Base-by-base conservation (phyloP, 2,888 invertebrate species). In the Stenchaetothrips biformis region DNA sequence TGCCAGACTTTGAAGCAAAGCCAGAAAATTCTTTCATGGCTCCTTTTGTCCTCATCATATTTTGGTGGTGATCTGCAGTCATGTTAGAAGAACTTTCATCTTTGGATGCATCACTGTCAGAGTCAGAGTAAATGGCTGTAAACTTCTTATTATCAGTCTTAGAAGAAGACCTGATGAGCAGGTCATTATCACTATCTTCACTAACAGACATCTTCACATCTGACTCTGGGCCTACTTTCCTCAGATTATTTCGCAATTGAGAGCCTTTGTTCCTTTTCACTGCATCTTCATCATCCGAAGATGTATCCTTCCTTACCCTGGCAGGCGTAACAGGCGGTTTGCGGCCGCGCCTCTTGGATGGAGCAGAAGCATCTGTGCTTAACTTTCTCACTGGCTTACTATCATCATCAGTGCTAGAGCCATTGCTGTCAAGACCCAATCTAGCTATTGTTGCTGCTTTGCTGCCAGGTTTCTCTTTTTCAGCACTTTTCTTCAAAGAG, bases 101-200 rank as follows among this genome's bases (percentile, higher is more conserved):
- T 84, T 90, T 91, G 2, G 85, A 84, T 16, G 88, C 86, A 85
- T 92, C 92, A 0, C 92, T 90, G 84, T 94, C 93, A 83, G 93
- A 94, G 84, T 95, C 95, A 0, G 95, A 95, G 87, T 95, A 96
- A 84, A 95, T 95, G 82, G 93, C 92, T 27, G 91, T 89, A n/a
- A 91, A 89, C 81, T 90, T 89, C 85, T 90, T 91, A 82, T 88
- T 87, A 82, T 86, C 86, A 82, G 85, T 85, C 83, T 86, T 86
- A 78, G 84, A 84, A 79, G 90, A 88, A 53, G 88, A 88, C 84
- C 89, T 89, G 48, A 93, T 89, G 48, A 92, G 90, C 87, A 93
- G 89, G 78, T 95, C 86, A 82, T 94, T 95, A 86, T 95, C 95
- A 85, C 94, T 95, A 83, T 95, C 95, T 80, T 92, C 92, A 79